Base-by-base conservation (phyloP, 2,797 vertebrate species). In the Aulostomus chinensis region DNA sequence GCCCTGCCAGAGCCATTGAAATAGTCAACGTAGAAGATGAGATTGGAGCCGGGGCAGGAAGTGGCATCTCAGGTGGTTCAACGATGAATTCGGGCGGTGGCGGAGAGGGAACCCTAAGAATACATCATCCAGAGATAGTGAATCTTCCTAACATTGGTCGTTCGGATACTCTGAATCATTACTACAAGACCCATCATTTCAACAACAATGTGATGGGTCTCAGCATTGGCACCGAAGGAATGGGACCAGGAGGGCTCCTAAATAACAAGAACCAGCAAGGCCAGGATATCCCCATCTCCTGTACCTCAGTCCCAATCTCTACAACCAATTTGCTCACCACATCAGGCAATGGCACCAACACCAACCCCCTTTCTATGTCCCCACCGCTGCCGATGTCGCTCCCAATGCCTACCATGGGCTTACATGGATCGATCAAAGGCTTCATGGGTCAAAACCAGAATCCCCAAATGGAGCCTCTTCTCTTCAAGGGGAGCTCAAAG, bases 11-110 rank as follows among this genome's bases (percentile, higher is more conserved):
- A 64, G 93, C 95, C 49, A 94, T 97, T 24, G 95, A 97, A 82
- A 97, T 97, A 67, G 94, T 97, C 80, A 97, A 96, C 9, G 95
- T 97, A 2, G 95, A 97, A 82, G 95, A 96, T 47, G 95, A 97
- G 85, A 86, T 96, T n/a, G 93, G 93, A 34, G 89, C 92, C 0
- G 64, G 92, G 26, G 52, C 89, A 7, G 59, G 90, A 45, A 75
- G 93, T 15, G 87, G 91, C 50, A 74, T 93, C 59, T 79, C 91
- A 2, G 91, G 91, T 25, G 93, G 91, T 3, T 87, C 91, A 1
- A 91, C 88, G 0, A 78, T 91, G 50, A 89, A 85, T 46, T 86
- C 89, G 0, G 85, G 87, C 26, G 21, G 61, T 10, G 82, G 81
- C 9, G 86, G 85, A 24, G 87, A 86, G 20, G 88, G 88, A 78